Evolutionary conservation across 2,888 invertebrate genomes (phyloP), one percentile per base, ranked within the genome.

Genomic region (Mythimna lalbum): DNA sequence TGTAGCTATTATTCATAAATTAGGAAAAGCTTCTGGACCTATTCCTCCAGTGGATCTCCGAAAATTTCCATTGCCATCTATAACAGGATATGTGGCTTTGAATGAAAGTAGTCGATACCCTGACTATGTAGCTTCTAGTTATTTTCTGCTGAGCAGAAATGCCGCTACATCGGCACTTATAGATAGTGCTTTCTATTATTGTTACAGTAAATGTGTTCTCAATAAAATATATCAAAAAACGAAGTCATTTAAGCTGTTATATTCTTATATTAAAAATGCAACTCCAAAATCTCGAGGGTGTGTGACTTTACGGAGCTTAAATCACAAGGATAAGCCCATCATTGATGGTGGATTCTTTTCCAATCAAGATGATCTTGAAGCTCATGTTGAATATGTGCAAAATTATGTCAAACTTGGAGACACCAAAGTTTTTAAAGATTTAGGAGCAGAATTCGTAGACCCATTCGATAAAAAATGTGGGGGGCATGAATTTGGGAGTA

Each of bases 241-340:
- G 14, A 65, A 78, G 27, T 52, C 74, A 1, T 73, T 72, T 43
- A 87, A 90, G 27, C 79, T 73, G 1, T 43, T 91, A 4, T 88
- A 88, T 33, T 50, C 89, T 0, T 56, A 87, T 4, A 60, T 91
- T 27, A 78, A 85, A 14, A 76, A 87, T 21, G 55, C 91, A 14
- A 87, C 88, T 59, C 91, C 91, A 0, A 68, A 88, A 72, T 91
- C 90, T 0, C 88, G 86, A 82, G 93, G 94, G 6, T 75, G 66
- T 43, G 81, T 93, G 0, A 80, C 64, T 43, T 74, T 93, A 10
- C 81, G 76, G 47, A 91, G 85, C 60, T 83, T 77, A 2, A 72
- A 92, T 72, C 89, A 90, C 3, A 73, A 88, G 14, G 89, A 89
- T 4, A 33, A 69, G 0, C 87, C 90, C 0, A 31, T 83, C 3